Evolutionary conservation across 1,140 invertebrate genomes (phyloP).

Genomic region (Trichomalopsis sarcophagae): DNA sequence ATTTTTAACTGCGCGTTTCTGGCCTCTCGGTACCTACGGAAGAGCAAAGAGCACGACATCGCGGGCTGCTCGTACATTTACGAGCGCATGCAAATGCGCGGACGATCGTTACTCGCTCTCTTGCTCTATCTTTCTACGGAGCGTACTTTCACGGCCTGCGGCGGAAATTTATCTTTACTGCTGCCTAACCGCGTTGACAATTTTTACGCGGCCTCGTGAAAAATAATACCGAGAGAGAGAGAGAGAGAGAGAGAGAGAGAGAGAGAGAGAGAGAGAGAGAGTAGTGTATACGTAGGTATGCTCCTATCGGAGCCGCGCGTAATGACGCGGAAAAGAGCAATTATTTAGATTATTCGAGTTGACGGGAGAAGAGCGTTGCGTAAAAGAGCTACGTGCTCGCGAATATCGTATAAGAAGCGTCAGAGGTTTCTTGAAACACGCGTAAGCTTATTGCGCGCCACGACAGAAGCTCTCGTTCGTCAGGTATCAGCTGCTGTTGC

Average conservation of each 20-base stretch:
- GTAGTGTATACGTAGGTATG: neutral
- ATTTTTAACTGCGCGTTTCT: conserved; percentile 33
- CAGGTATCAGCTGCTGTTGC: neutral
- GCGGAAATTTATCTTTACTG: conserved; percentile 18
- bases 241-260: too few species aligned
- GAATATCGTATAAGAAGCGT: conserved; percentile 35
- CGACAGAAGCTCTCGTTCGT: conserved; percentile 3
- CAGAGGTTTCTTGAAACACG: conserved; percentile 18
- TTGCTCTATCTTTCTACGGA: neutral
- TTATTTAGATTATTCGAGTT: too few species aligned
- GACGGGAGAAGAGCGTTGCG: too few species aligned
- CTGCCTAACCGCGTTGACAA: conserved; percentile 32
- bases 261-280: too few species aligned
- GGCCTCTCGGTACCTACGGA: neutral
- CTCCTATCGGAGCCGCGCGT: neutral
- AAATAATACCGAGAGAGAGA: conserved; percentile 4
- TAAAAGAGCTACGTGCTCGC: neutral
- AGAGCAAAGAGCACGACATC: neutral
- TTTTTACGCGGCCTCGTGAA: conserved; percentile 33
- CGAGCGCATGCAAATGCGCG: conserved; percentile 37
- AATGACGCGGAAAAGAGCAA: conserved; percentile 25
- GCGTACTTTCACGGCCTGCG: neutral
- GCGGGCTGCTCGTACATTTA: conserved; percentile 23
- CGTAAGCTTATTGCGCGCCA: conserved; percentile 13
- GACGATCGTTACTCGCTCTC: conserved; percentile 11